These are phyloP conservation scores for Coreoperca whiteheadi DNA, from an alignment of 2,113 vertebrate genomes.

Conservation along the genomic window DNA sequence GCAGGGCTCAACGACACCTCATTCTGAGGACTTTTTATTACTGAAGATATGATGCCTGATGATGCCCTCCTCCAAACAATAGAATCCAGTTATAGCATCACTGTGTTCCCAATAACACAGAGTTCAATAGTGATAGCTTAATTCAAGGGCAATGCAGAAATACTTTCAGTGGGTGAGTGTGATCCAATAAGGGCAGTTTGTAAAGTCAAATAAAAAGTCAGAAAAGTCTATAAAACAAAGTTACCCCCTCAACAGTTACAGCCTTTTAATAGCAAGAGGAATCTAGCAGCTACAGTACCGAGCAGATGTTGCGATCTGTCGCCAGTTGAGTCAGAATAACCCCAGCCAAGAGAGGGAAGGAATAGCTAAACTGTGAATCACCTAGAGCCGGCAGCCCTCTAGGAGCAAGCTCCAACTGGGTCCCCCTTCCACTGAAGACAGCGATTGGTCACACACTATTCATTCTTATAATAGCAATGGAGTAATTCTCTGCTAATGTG, in stretches of 20 bases:
- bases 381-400: slow-evolving; percentile 47
- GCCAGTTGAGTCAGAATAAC: slow-evolving; percentile 55
- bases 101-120: slow-evolving; percentile 64
- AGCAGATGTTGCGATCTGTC: slow-evolving; percentile 63
- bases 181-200: slow-evolving; percentile 23
- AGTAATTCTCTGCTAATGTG: slow-evolving; percentile 66
- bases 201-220: slow-evolving; percentile 63
- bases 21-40: slow-evolving; percentile 55
- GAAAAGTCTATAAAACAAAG: slow-evolving; percentile 65
- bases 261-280: slow-evolving; percentile 33
- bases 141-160: slow-evolving; percentile 60
- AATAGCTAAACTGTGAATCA: slow-evolving; percentile 67
- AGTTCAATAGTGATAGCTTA: slow-evolving; percentile 44
- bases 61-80: slow-evolving; percentile 49
- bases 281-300: slow-evolving; percentile 47
- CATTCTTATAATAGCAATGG: slow-evolving; percentile 45
- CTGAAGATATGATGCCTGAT: slow-evolving; percentile 52
- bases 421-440: slow-evolving; percentile 23
- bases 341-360: slow-evolving; percentile 35
- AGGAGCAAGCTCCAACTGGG: slow-evolving; percentile 48
- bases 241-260: slow-evolving; percentile 38
- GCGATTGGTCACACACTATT: slow-evolving; percentile 29
- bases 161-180: slow-evolving; percentile 18
- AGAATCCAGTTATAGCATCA: slow-evolving; percentile 59
- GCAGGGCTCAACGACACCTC: slow-evolving; percentile 31